Base-by-base conservation (phyloP, 2,888 invertebrate genomes). In the Protodeltote pygarga region DNA sequence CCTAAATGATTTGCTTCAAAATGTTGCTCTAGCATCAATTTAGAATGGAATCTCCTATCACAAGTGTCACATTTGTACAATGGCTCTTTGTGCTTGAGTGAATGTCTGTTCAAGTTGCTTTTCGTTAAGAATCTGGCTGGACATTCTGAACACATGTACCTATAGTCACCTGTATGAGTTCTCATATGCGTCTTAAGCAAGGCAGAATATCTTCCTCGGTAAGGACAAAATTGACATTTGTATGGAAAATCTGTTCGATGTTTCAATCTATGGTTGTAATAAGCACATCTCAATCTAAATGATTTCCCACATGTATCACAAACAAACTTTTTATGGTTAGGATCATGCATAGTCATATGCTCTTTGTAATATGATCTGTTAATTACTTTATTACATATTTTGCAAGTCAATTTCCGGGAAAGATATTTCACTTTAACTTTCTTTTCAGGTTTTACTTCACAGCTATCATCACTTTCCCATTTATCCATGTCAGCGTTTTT, bases 261-360 rank as follows among this genome's bases (percentile, higher is more conserved):
- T 14, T 76, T 65, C 3, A 79, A 49, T 20, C 77, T 79, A 40
- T 85, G 85, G 39, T 81, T 84, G 38, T 75, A 73, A 34, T 83
- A 83, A 0, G 84, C 77, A 62, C 83, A 81, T 38, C 79, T 59
- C 17, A 79, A 59, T 13, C 83, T 62, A 47, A 84, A 85, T 9
- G 79, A 77, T 48, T 83, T 85, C 0, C 86, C 86, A 57, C 86
- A 86, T 0, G 85, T 58, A 47, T 86, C 85, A 64, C 86, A 86
- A 0, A 85, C 72, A 71, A 79, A 84, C 31, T 81, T 81, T 9
- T 25, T 11, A 23, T 32, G 16, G 41, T 20, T 20, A 31, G 27
- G 10, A 37, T 85, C 81, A 66, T 84, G 84, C 69, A 83, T 71
- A 2, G 79, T 78, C 21, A 81, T 40, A 45, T 84, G 83, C 24